Evolutionary conservation across 2,888 invertebrate species (phyloP).

Genomic region (Dryomyza anilis): DNA sequence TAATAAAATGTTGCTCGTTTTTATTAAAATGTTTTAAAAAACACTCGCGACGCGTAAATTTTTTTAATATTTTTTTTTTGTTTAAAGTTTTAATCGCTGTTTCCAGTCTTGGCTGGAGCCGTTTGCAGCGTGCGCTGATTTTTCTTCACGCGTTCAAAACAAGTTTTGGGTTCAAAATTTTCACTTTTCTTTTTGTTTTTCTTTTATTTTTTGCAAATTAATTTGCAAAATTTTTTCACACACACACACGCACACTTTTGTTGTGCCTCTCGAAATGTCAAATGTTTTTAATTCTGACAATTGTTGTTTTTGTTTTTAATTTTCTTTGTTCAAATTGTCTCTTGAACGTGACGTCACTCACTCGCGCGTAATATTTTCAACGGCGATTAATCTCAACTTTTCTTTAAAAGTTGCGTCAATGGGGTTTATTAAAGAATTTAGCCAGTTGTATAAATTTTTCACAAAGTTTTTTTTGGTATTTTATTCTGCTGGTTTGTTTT

Average conservation of each 20-base stretch:
- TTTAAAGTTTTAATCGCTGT: background rate
- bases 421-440: too few relatives aligned
- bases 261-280: too few relatives aligned
- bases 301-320: background rate
- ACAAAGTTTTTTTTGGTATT: background rate
- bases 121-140: background rate
- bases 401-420: slow-evolving; percentile 32
- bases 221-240: too few relatives aligned
- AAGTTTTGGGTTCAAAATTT: background rate
- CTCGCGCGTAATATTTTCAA: too few relatives aligned
- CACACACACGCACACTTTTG: too few relatives aligned
- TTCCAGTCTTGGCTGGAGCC: background rate
- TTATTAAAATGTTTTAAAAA: background rate
- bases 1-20: background rate
- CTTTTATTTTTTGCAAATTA: background rate
- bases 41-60: background rate
- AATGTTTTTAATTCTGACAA: background rate
- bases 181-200: background rate
- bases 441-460: background rate
- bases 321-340: background rate
- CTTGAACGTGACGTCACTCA: slow-evolving; percentile 9
- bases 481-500: background rate
- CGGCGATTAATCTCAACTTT: slow-evolving; percentile 27
- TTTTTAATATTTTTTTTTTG: background rate
- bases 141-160: background rate